Evolutionary conservation across 2,113 vertebrate species (phyloP), one percentile per base, ranked within the genome.

Genomic region (Alouatta palliata): DNA sequence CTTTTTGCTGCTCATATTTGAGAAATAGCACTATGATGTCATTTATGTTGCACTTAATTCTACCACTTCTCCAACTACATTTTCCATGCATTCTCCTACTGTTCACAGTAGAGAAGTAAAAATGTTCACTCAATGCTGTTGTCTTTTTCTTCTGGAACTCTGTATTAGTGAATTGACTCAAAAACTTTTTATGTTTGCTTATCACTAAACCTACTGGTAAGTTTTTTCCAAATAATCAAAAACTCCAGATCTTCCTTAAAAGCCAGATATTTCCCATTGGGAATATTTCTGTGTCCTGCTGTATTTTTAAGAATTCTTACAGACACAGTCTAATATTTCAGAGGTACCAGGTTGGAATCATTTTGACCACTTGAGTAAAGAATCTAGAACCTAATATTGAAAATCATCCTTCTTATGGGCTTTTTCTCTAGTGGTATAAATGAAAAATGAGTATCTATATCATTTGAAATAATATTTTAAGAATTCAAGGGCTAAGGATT

Each of bases 311-410:
- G 73, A 85, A 37, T 88, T 95, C 12, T 64, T 61, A 43, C 1
- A 86, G 49, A 13, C 2, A 52, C 32, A 21, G 25, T 64, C 71
- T 91, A 93, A 32, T 54, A 61, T 4, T 93, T 90, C 49, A 54
- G 47, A 61, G 47, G 21, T 73, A 75, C 45, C 32, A 54, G 12
- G 3, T 49, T 90, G 76, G 8, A 35, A 82, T 77, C 86, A 79
- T 73, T 89, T 90, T 77, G 30, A 47, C 13, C 45, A 94, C 20
- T 66, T 54, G 30, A 77, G 61, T 77, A 77, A 93, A 70, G 37
- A 96, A 87, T 75, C 95, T 75, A 95, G 45, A 79, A 27, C 84
- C 49, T 40, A 89, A 47, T 73, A 73, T 52, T 73, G 27, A 87
- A 96, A 91, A 91, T 47, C 8, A 70, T 45, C 17, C 75, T 75